phyloP scores from a whole-genome alignment of 2,797 vertebrate species.

The Myioborus melanocephalus region DNA sequence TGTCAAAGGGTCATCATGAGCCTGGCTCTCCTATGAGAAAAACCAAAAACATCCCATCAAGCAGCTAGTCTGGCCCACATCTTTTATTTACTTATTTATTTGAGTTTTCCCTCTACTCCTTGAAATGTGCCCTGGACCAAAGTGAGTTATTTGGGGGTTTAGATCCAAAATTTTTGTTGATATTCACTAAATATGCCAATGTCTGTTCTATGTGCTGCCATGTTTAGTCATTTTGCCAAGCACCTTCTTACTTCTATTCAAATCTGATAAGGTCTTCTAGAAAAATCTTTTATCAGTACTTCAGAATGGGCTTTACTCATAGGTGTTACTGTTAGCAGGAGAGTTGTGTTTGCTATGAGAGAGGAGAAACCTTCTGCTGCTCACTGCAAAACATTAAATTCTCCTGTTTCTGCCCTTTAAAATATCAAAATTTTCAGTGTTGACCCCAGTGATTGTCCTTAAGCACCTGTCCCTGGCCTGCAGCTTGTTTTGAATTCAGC shows the following conservation, averaged over 20 bases:
- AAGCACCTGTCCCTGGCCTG: background rate
- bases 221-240: background rate
- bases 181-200: background rate
- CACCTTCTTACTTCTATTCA: background rate
- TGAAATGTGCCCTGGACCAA: background rate
- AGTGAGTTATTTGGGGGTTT: background rate
- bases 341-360: accelerated
- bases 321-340: background rate
- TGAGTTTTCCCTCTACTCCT: background rate
- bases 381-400: background rate
- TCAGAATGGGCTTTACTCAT: background rate
- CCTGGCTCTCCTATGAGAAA: background rate
- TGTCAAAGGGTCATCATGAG: background rate
- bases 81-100: background rate
- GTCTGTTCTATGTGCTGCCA: background rate
- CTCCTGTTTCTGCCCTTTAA: background rate
- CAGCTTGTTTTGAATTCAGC: background rate
- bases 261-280: background rate
- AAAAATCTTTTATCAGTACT: background rate
- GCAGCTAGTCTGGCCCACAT: background rate
- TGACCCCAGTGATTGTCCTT: background rate
- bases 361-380: background rate
- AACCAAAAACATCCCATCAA: background rate
- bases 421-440: background rate
- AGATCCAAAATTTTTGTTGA: background rate